phyloP scores from a whole-genome alignment of 1,140 invertebrate genomes.

The Chironomus striatipennis region DNA sequence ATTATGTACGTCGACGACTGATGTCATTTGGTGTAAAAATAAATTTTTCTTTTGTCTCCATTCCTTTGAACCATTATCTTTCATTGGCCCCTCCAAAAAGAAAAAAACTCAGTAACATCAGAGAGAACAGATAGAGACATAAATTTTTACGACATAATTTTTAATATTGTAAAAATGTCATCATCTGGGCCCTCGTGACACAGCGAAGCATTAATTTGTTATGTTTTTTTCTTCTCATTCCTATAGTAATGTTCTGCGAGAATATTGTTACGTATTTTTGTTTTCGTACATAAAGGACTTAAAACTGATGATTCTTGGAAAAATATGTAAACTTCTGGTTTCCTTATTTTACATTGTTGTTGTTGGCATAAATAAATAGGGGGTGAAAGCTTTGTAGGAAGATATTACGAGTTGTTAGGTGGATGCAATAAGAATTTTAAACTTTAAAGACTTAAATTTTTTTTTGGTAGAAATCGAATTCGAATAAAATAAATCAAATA shows the following conservation, averaged over 20 bases:
- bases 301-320: no score
- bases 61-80: background rate
- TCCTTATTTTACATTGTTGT: no score
- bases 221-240: background rate
- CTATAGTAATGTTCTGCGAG: background rate
- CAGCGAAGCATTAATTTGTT: slow-evolving; percentile 19
- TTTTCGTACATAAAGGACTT: no score
- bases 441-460: no score
- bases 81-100: background rate
- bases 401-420: no score
- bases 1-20: background rate
- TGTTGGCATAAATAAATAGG: no score
- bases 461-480: no score
- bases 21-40: background rate
- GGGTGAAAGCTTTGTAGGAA: no score
- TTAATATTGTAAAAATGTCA: slow-evolving; percentile 17
- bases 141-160: slow-evolving; percentile 23
- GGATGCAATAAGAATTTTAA: no score
- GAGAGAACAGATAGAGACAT: background rate
- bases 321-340: no score
- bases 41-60: no score
- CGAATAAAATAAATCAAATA: no score
- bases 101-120: background rate
- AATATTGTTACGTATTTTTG: background rate
- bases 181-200: slow-evolving; percentile 6